Percentiles rank a stretch among this genome's conserved stretches.
Evolutionary conservation across 2,888 invertebrate genomes (phyloP).

Genomic region (Stegophylla sp.): DNA sequence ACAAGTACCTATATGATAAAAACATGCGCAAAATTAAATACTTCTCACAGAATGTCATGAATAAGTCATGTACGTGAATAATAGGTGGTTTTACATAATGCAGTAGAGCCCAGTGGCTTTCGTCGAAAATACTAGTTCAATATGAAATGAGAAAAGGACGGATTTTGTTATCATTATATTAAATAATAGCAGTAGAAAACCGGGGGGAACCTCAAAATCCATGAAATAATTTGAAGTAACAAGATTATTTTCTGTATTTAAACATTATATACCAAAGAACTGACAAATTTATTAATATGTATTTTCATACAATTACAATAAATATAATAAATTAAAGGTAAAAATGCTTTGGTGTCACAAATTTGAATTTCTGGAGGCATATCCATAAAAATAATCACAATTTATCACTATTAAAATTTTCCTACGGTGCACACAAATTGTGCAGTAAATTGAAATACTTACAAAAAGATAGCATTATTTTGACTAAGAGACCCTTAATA

Average conservation of each 20-base stretch:
- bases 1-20: not conserved
- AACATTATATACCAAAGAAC: not conserved
- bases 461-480: not conserved
- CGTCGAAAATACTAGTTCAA: not conserved
- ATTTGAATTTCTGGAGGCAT: constrained; percentile 20
- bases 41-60: constrained; percentile 20
- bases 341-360: constrained; percentile 23
- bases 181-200: not conserved
- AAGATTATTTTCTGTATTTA: not conserved
- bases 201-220: not conserved
- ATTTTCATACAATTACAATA: constrained; percentile 6
- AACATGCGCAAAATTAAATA: not conserved
- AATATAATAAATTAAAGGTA: not conserved
- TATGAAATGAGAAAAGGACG: constrained; percentile 14
- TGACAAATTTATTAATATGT: not conserved
- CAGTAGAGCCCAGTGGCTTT: not conserved
- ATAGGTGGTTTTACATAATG: not conserved
- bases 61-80: not conserved
- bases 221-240: not conserved
- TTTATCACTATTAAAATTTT: not conserved
- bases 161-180: constrained; percentile 9
- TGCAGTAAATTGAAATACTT: not conserved
- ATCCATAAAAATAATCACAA: constrained; percentile 17
- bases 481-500: not conserved
- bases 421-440: not conserved